Evolutionary conservation across 2,797 vertebrate species (phyloP).

Genomic region (Sebastes itinus): DNA sequence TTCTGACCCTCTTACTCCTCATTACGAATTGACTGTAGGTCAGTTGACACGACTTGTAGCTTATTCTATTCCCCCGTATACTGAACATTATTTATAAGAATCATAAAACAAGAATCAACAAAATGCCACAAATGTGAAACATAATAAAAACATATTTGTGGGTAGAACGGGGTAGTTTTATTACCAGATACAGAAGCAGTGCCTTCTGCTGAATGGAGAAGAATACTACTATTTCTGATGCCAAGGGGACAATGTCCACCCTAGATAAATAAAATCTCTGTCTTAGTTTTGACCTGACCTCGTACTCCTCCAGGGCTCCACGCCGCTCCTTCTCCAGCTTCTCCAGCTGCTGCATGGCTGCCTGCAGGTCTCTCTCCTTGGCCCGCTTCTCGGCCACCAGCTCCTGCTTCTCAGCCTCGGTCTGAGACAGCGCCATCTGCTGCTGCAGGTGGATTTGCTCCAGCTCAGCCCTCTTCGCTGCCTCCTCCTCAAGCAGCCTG

Average conservation of each 20-base stretch:
- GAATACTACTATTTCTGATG: background rate
- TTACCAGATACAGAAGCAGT: background rate
- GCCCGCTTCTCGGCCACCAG: slow-evolving; percentile 84
- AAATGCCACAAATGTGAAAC: background rate
- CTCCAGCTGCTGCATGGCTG: slow-evolving; percentile 88
- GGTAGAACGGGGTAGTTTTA: too few species aligned
- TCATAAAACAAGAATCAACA: background rate
- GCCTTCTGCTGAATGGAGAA: background rate
- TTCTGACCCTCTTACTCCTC: background rate
- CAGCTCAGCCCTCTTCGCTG: slow-evolving; percentile 88
- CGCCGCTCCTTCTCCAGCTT: slow-evolving; percentile 87
- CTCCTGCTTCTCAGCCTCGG: slow-evolving; percentile 91
- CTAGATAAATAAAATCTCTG: background rate
- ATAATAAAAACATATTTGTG: background rate
- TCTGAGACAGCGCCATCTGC: slow-evolving; percentile 88
- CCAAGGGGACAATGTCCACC: background rate
- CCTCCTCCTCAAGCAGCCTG: slow-evolving; percentile 93
- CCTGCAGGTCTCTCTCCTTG: slow-evolving; percentile 89
- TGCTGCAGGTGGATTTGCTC: slow-evolving; percentile 92
- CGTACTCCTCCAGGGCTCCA: slow-evolving; percentile 88
- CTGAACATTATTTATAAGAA: background rate
- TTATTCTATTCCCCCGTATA: background rate
- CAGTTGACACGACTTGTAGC: too few species aligned
- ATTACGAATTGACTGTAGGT: background rate
- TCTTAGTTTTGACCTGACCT: slow-evolving; percentile 78